Base-by-base conservation (phyloP, 2,113 vertebrate genomes). In the Pyrgilauda ruficollis region DNA sequence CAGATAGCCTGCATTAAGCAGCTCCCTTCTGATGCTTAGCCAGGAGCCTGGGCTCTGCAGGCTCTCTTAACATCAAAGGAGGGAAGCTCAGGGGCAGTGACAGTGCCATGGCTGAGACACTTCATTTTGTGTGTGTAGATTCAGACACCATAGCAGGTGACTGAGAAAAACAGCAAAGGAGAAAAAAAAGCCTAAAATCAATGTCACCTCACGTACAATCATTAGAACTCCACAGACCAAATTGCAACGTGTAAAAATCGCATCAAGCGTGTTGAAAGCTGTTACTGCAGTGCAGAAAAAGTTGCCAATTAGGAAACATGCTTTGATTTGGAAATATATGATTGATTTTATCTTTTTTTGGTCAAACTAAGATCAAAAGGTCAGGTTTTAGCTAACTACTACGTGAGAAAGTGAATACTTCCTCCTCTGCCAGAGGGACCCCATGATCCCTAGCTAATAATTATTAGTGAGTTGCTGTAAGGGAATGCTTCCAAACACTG, bases 171-270 rank as follows among this genome's bases (percentile, higher is more conserved):
- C 18, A 75, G 44, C 44, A 78, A 49, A 72, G 49, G 41, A 82
- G 44, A 30, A 92, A 68, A 83, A 67, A 53, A 59, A 79, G 22
- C 39, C 44, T 58, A 63, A 90, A 88, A 93, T 88, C 86, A 44
- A n/a, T 47, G 53, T 64, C 90, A 41, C 41, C 24, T 85, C 62
- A 39, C 0, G 0, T 68, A 47, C 53, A 75, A 43, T 61, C 70
- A 61, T 72, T 73, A 68, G 28, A 90, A 83, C 33, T 61, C 22
- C 44, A 68, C 44, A 56, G 62, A 59, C 33, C 35, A 64, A 96
- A 92, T 1, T 58, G 53, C 67, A 87, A 63, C 0, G 0, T 62
- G 76, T 66, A 84, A 86, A 76, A 94, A 83, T 86, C 1, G 0
- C 30, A 75, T 64, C 64, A 47, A 56, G 33, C 0, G 0, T 43